A percentile compares a stretch with the other conserved stretches of the same genome.
Conservation (phyloP, 2,113 vertebrate species). For the Puntigrus tetrazona region DNA sequence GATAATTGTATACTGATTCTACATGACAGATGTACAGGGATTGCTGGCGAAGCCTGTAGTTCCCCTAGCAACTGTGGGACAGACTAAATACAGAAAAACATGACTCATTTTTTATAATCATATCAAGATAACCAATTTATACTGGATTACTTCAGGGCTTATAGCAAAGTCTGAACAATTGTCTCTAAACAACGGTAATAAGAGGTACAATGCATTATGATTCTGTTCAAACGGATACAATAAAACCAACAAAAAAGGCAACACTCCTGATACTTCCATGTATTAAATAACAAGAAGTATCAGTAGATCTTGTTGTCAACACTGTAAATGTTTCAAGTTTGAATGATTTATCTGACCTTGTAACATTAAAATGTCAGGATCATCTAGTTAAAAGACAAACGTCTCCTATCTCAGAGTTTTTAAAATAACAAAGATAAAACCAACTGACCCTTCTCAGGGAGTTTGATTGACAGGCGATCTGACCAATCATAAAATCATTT, state of each 20-base stretch:
- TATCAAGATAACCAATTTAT: neutral
- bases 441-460: too few relatives aligned
- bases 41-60: neutral
- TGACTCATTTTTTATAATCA: slow-evolving; percentile 8
- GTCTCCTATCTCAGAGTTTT: too few relatives aligned
- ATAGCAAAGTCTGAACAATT: neutral
- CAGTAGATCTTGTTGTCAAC: neutral
- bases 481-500: too few relatives aligned
- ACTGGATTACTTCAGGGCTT: neutral
- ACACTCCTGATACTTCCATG: neutral
- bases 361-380: neutral
- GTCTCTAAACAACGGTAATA: neutral
- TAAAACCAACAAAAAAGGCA: too few relatives aligned
- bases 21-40: neutral
- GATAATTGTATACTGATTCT: slow-evolving; percentile 5
- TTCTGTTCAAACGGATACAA: neutral
- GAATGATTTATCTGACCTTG: neutral
- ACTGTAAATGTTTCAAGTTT: neutral
- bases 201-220: neutral
- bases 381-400: neutral
- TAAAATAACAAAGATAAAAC: too few relatives aligned
- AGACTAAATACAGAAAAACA: neutral
- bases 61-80: slow-evolving; percentile 15
- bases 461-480: too few relatives aligned
- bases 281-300: neutral